phyloP scores from a whole-genome alignment of 2,113 vertebrate genomes.

The Myrmecophaga tridactyla region DNA sequence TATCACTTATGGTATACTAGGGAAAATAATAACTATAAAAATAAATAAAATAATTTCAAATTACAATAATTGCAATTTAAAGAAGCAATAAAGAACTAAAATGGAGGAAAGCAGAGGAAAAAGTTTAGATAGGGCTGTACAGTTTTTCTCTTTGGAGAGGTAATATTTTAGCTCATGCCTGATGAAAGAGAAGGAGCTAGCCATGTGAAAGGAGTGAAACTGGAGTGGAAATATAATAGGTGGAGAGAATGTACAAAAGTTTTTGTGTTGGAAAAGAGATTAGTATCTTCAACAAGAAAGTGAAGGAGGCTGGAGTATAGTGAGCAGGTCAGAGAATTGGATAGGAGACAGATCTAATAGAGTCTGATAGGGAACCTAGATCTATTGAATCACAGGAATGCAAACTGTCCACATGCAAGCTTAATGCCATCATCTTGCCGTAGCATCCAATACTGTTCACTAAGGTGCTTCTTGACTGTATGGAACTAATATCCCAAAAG shows the following conservation, averaged over 20 bases:
- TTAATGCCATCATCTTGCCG: neutral
- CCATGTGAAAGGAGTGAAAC: neutral
- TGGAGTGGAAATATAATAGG: neutral
- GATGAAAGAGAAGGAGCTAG: neutral
- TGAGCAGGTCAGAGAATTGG: neutral
- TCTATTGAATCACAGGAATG: neutral
- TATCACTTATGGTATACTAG: neutral
- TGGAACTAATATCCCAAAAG: neutral
- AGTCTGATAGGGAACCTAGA: too few relatives aligned
- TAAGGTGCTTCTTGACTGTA: neutral
- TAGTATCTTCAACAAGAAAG: neutral
- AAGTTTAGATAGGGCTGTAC: too few relatives aligned
- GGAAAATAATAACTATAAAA: too few relatives aligned
- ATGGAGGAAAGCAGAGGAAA: neutral
- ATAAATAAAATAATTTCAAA: too few relatives aligned
- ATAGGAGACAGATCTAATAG: neutral
- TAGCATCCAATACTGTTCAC: neutral
- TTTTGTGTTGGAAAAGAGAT: neutral
- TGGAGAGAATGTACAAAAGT: neutral
- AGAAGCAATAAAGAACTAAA: neutral
- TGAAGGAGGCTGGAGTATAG: neutral
- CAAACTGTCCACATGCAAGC: neutral
- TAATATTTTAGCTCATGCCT: too few relatives aligned
- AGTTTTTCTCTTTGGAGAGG: too few relatives aligned
- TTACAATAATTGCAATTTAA: neutral